These are phyloP conservation scores for Vicugna pacos DNA, from an alignment of 2,113 vertebrate species.

Conservation along the genomic window DNA sequence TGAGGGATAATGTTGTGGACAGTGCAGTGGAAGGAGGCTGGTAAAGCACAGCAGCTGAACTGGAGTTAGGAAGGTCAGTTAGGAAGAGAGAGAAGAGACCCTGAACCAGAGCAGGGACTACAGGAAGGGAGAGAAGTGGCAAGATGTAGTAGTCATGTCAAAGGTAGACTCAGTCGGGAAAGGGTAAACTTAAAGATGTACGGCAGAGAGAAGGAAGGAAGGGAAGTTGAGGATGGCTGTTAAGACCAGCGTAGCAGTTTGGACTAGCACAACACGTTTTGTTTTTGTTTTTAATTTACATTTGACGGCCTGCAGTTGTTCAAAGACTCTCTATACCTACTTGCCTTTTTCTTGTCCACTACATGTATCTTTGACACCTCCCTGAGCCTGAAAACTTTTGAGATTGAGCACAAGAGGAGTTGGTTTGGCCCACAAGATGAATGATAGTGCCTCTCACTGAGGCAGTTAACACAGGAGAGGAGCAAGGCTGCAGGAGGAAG, in stretches of 20 bases:
- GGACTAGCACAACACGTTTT: not conserved
- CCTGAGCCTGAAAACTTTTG: conserved; percentile 10
- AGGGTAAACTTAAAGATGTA: not conserved
- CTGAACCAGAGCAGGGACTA: not conserved
- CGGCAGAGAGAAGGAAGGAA: not conserved
- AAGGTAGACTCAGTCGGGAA: not conserved
- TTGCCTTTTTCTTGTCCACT: not conserved
- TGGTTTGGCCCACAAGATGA: not conserved
- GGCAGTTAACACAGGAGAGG: not conserved
- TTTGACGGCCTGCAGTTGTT: not conserved
- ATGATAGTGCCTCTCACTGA: not conserved
- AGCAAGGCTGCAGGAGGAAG: not conserved
- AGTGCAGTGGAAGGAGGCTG: not conserved
- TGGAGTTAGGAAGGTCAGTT: not conserved
- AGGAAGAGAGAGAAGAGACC: not conserved
- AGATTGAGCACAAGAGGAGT: not conserved
- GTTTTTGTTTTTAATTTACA: not conserved
- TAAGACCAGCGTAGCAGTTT: not conserved
- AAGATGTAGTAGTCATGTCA: not conserved
- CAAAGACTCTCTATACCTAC: not conserved
- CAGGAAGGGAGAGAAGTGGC: not conserved
- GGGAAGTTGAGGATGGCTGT: not conserved
- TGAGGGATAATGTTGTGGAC: not conserved
- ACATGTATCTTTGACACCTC: not conserved
- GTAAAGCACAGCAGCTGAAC: not conserved